Conservation (phyloP, 37 sponge, comb jelly and placozoan species). For the Ianthella basta region DNA sequence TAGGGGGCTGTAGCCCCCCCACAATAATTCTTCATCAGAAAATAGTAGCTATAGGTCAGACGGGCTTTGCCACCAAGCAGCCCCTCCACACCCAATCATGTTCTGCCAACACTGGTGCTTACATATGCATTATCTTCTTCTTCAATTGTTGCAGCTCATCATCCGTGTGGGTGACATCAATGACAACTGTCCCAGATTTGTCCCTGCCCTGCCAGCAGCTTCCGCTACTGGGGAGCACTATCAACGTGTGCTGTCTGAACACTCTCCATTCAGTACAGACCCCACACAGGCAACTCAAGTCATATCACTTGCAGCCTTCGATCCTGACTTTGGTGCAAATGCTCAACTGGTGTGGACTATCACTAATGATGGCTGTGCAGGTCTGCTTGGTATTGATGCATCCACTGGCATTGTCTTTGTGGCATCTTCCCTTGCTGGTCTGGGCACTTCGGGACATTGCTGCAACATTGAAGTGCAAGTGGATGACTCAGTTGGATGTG, state of each 20-base stretch:
- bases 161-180: constrained; percentile 21
- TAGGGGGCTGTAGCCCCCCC: too few relatives aligned
- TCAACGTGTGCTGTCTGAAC: not conserved
- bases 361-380: not conserved
- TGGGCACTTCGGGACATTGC: too few relatives aligned
- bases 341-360: not conserved
- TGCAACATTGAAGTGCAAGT: too few relatives aligned
- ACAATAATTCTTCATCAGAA: too few relatives aligned
- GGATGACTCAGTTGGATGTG: too few relatives aligned
- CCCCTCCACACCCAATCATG: too few relatives aligned
- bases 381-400: not conserved
- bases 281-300: not conserved
- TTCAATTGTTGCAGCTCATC: constrained; percentile 24
- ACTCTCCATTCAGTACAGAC: not conserved
- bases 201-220: constrained; percentile 11
- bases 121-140: too few relatives aligned
- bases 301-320: constrained; percentile 19
- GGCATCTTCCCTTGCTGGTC: too few relatives aligned
- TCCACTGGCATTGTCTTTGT: constrained; percentile 3
- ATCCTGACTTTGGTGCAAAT: constrained; percentile 4
- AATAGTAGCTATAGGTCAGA: too few relatives aligned
- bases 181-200: constrained; percentile 26
- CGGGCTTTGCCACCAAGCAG: too few relatives aligned
- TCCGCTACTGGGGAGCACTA: not conserved
- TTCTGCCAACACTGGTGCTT: too few relatives aligned